Evolutionary conservation across 2,113 vertebrate species (phyloP).

Genomic region (Edolisoma coerulescens): DNA sequence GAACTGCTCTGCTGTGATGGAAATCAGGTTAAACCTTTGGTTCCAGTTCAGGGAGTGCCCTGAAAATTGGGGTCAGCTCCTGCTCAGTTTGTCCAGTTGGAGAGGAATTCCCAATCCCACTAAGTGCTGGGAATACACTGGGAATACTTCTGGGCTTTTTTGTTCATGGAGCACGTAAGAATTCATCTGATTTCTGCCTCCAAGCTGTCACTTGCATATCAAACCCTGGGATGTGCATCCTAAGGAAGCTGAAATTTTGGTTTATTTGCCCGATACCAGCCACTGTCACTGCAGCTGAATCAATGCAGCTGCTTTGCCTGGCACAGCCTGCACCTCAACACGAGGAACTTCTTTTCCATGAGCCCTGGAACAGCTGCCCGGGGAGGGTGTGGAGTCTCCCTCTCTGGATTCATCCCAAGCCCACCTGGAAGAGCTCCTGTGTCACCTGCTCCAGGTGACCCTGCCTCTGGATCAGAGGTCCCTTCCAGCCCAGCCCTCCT

Average conservation of each 20-base stretch:
- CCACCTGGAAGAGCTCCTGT: not conserved
- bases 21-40: not conserved
- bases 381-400: not conserved
- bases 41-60: not conserved
- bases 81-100: not conserved
- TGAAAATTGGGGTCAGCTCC: not conserved
- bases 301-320: not conserved
- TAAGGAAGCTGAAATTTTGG: not conserved
- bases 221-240: too few relatives aligned
- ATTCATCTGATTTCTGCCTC: not conserved
- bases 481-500: not conserved
- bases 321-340: not conserved
- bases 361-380: not conserved
- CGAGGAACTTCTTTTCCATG: not conserved
- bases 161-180: not conserved
- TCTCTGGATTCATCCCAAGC: not conserved
- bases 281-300: not conserved
- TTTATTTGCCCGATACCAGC: not conserved
- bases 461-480: not conserved
- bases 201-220: not conserved
- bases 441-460: not conserved
- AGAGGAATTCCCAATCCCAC: not conserved
- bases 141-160: not conserved
- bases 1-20: not conserved
- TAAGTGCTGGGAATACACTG: fast-evolving